Evolutionary conservation across 2,113 vertebrate species (phyloP).

Genomic region (Nerophis ophidion): DNA sequence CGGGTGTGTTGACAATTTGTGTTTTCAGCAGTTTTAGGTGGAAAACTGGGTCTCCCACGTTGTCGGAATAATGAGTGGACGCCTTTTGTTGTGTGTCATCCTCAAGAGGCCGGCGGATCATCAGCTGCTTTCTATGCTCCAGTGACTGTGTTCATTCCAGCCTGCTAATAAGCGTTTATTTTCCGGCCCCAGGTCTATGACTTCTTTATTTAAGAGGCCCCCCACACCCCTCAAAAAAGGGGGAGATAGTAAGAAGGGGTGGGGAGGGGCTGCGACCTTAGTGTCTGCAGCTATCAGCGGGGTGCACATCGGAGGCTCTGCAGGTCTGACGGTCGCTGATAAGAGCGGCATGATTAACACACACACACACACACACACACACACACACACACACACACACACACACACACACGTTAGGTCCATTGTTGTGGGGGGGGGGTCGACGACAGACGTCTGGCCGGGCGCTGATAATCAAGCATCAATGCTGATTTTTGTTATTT

Average conservation of each 20-base stretch:
- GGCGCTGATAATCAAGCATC: slow-evolving; percentile 65
- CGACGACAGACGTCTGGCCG: slow-evolving; percentile 62
- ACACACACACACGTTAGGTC: slow-evolving; percentile 24
- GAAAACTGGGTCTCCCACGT: slow-evolving; percentile 6
- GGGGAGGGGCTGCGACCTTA: slow-evolving; percentile 46
- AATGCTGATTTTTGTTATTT: slow-evolving; percentile 47
- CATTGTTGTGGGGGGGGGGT: slow-evolving; percentile 44
- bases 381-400: slow-evolving; percentile 27
- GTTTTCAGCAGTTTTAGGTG: too few relatives aligned
- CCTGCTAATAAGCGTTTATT: slow-evolving; percentile 61
- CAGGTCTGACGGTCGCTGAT: slow-evolving; percentile 69
- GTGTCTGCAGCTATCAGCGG: slow-evolving; percentile 60
- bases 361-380: slow-evolving; percentile 16
- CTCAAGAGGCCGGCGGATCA: slow-evolving; percentile 40
- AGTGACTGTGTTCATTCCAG: slow-evolving; percentile 37
- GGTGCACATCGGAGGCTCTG: slow-evolving; percentile 64
- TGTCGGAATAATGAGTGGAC: neutral
- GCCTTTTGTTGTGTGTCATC: slow-evolving; percentile 4
- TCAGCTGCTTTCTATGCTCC: slow-evolving; percentile 40
- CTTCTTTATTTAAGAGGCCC: slow-evolving; percentile 56
- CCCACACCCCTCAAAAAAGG: slow-evolving; percentile 4
- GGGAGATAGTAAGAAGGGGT: neutral
- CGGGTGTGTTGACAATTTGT: too few relatives aligned
- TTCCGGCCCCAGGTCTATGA: slow-evolving; percentile 59
- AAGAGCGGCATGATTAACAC: slow-evolving; percentile 64